Evolutionary conservation across 2,888 invertebrate species (phyloP).

Genomic region (Dicranocentrus wangi): DNA sequence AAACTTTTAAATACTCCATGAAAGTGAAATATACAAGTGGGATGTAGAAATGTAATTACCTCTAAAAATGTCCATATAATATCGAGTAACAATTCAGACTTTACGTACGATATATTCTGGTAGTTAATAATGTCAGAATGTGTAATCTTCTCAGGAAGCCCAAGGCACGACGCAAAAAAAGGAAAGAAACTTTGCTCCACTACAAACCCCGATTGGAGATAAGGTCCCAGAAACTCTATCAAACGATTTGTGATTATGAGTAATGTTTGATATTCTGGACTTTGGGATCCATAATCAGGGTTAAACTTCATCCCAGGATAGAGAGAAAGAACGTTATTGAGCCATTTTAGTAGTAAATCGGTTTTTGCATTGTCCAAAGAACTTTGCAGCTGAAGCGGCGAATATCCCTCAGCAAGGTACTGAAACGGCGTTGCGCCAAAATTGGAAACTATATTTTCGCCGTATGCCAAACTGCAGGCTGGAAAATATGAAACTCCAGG

Average conservation of each 20-base stretch:
- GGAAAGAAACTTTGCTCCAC: slow-evolving; percentile 82
- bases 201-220: slow-evolving; percentile 81
- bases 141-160: slow-evolving; percentile 68
- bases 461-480: slow-evolving; percentile 84
- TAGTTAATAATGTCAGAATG: slow-evolving; percentile 70
- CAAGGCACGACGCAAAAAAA: slow-evolving; percentile 74
- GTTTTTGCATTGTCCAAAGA: slow-evolving; percentile 74
- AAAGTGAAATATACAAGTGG: no score
- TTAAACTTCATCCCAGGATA: slow-evolving; percentile 67
- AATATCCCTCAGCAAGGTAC: slow-evolving; percentile 81
- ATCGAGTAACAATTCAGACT: slow-evolving; percentile 76
- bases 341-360: slow-evolving; percentile 76
- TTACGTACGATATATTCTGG: slow-evolving; percentile 46
- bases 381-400: slow-evolving; percentile 79
- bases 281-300: slow-evolving; percentile 11
- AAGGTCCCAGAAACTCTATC: slow-evolving; percentile 79
- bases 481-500: slow-evolving; percentile 86
- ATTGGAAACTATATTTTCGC: slow-evolving; percentile 85
- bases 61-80: slow-evolving; percentile 82
- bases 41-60: no score
- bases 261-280: slow-evolving; percentile 53
- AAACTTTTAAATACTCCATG: no score
- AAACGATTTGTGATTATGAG: slow-evolving; percentile 74
- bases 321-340: slow-evolving; percentile 75
- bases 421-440: slow-evolving; percentile 83